Evolutionary conservation across 2,888 invertebrate genomes (phyloP).

Genomic region (Torymus aiolomorphi): DNA sequence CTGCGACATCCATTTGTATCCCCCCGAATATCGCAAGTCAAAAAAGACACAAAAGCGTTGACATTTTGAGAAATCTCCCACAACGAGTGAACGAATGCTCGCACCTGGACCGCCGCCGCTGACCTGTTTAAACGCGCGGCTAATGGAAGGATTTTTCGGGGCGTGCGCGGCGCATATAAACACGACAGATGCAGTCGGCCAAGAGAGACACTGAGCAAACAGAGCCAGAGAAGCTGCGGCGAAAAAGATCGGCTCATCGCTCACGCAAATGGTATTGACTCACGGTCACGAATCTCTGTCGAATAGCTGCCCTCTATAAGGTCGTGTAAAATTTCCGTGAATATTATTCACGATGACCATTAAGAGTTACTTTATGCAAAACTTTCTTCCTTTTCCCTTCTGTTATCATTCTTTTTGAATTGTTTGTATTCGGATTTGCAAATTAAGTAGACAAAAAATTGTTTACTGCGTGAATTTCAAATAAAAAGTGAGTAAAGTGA

Average conservation of each 20-base stretch:
- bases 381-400: not conserved
- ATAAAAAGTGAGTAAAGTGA: not conserved
- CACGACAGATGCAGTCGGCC: slow-evolving; percentile 16
- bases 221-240: not conserved
- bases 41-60: slow-evolving; percentile 22
- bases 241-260: slow-evolving; percentile 24
- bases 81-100: not conserved
- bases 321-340: not conserved
- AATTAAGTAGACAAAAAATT: slow-evolving; percentile 32
- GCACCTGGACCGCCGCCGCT: slow-evolving; percentile 35
- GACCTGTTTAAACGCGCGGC: slow-evolving; percentile 52
- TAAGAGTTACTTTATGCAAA: not conserved
- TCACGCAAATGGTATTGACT: slow-evolving; percentile 51
- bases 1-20: not conserved
- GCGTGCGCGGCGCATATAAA: not conserved
- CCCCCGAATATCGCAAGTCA: not conserved
- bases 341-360: slow-evolving; percentile 16
- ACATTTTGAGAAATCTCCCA: slow-evolving; percentile 49
- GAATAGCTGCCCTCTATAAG: too few species aligned
- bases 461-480: slow-evolving; percentile 26
- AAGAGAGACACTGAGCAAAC: not conserved
- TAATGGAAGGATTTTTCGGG: slow-evolving; percentile 57
- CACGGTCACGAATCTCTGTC: not conserved
- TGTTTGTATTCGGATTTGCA: not conserved
- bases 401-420: not conserved